These are phyloP conservation scores for Drosophila testacea DNA, from an alignment of 2,888 invertebrate genomes.

Conservation along the genomic window DNA sequence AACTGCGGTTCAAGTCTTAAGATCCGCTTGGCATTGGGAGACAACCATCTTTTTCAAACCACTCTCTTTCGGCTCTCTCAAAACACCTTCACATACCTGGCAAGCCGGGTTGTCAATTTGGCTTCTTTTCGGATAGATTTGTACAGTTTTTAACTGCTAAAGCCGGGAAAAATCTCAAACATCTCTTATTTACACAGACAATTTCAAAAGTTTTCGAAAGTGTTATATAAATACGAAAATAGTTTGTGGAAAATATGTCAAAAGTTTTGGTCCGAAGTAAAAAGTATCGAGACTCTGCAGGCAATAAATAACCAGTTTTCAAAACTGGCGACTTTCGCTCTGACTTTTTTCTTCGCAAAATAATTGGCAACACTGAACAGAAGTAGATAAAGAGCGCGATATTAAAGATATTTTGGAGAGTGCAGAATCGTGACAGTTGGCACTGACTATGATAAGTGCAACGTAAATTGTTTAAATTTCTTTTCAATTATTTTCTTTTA, in stretches of 20 bases:
- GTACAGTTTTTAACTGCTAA: too few species aligned
- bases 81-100: constrained; percentile 24
- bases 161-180: too few species aligned
- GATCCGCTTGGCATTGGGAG: constrained; percentile 56
- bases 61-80: constrained; percentile 30
- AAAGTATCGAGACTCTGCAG: background rate
- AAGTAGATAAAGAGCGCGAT: constrained; percentile 4
- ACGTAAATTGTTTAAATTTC: constrained; percentile 72
- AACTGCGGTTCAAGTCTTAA: constrained; percentile 49
- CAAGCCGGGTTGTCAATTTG: background rate
- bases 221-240: too few species aligned
- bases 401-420: constrained; percentile 27
- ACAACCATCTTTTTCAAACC: constrained; percentile 34
- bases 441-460: constrained; percentile 66
- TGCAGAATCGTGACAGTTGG: constrained; percentile 58
- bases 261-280: background rate
- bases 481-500: constrained; percentile 67
- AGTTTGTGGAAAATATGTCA: too few species aligned
- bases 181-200: too few species aligned
- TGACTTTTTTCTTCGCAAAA: too few species aligned
- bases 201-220: too few species aligned
- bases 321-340: too few species aligned
- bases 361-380: background rate
- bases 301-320: too few species aligned
- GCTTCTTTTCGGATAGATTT: too few species aligned